Evolutionary conservation across 2,113 vertebrate genomes (phyloP).

Genomic region (Epinephelus fuscoguttatus): DNA sequence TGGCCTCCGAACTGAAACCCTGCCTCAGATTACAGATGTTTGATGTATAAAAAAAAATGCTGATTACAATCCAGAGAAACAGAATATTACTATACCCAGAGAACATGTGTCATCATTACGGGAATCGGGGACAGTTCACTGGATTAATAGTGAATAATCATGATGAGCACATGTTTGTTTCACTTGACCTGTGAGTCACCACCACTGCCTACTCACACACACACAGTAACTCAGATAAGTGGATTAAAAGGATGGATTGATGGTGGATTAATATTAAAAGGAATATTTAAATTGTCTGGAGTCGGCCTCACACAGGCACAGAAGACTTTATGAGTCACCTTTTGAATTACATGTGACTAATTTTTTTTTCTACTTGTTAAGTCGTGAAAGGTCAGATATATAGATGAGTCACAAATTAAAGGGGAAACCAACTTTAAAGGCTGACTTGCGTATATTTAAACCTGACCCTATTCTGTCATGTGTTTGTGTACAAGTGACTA

Average conservation of each 20-base stretch:
- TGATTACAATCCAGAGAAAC: constrained; percentile 37
- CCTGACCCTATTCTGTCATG: too few species aligned
- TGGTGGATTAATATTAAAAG: too few species aligned
- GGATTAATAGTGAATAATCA: constrained; percentile 6
- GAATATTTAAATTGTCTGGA: neutral
- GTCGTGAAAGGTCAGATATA: neutral
- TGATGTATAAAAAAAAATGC: neutral
- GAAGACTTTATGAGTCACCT: neutral
- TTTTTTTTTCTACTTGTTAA: neutral
- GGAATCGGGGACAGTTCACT: neutral
- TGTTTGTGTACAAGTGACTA: too few species aligned
- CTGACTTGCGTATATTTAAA: too few species aligned
- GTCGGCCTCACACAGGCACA: neutral
- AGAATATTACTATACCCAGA: constrained; percentile 22
- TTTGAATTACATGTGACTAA: neutral
- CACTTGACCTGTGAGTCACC: constrained; percentile 17
- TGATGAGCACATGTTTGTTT: neutral
- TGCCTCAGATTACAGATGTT: constrained; percentile 1
- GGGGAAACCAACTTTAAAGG: neutral
- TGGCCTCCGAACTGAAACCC: neutral
- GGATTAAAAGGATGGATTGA: neutral
- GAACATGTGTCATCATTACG: constrained; percentile 12
- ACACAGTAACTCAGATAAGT: neutral
- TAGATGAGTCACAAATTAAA: neutral
- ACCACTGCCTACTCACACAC: constrained; percentile 16